Evolutionary conservation across 2,797 vertebrate species (phyloP).

Genomic region (Nannoperca australis): DNA sequence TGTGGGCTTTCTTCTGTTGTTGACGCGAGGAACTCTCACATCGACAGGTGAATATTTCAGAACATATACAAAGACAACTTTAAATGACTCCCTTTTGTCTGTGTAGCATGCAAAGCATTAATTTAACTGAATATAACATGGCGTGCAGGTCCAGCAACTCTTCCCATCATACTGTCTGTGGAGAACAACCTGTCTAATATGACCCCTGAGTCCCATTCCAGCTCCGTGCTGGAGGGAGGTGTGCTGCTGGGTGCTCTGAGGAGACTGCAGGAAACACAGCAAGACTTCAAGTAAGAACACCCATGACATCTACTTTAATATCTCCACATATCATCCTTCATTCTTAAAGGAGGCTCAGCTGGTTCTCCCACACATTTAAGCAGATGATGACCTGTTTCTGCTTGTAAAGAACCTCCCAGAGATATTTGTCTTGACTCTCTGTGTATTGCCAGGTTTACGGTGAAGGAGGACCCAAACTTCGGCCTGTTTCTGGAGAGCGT

Average conservation of each 20-base stretch:
- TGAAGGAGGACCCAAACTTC: slow-evolving; percentile 70
- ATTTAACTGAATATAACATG: not conserved
- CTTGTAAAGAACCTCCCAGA: no score
- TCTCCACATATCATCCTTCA: slow-evolving; percentile 1
- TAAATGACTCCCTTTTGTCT: not conserved
- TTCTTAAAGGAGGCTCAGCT: not conserved
- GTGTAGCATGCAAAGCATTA: not conserved
- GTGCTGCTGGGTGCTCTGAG: slow-evolving; percentile 78
- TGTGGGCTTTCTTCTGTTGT: slow-evolving; percentile 57
- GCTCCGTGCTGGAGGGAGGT: slow-evolving; percentile 67
- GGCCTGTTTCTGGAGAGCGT: slow-evolving; percentile 77
- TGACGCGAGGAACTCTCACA: slow-evolving; percentile 34
- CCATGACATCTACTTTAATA: not conserved
- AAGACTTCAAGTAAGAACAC: slow-evolving; percentile 71
- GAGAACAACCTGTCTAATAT: slow-evolving; percentile 63
- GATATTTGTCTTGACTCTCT: slow-evolving; percentile 2
- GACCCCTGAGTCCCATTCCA: slow-evolving; percentile 51
- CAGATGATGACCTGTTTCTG: not conserved
- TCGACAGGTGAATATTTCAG: slow-evolving; percentile 55
- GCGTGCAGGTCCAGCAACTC: slow-evolving; percentile 18
- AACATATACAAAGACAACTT: not conserved
- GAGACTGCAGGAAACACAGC: slow-evolving; percentile 69
- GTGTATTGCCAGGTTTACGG: slow-evolving; percentile 68
- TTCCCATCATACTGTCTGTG: slow-evolving; percentile 74
- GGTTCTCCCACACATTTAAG: slow-evolving; percentile 14